Evolutionary conservation across 2,888 invertebrate species (phyloP), one percentile per base, ranked within the genome.

Genomic region (Iphiclides podalirius): DNA sequence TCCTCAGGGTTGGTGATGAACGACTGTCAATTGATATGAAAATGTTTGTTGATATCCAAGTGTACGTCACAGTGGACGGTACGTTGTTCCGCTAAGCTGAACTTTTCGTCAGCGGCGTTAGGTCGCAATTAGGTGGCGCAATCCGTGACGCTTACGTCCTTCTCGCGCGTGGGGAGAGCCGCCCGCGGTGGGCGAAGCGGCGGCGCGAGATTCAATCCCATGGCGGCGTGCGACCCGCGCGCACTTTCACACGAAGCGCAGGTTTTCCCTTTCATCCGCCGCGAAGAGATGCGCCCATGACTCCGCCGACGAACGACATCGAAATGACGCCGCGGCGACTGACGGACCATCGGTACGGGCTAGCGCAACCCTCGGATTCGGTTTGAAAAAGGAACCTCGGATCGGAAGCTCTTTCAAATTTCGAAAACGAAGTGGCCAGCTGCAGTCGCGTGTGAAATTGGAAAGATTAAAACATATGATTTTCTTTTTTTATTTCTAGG

Each of bases 121-220:
- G 58, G 64, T 69, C 64, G 65, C 44, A 67, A 57, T 73, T 67
- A 75, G 47, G 54, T 70, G 67, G 48, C 58, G 67, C 58, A 61
- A 64, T 47, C 15, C 43, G 48, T 54, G 60, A 23, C 53, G 63
- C 61, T 72, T 83, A 68, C 74, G 81, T 75, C 84, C 79, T 85
- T 86, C 80, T 63, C 47, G 50, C 20, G 60, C 75, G 77, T 77
- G 75, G 78, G 71, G 76, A 61, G 63, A 45, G 60, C 58, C 57
- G 60, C 58, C 56, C 61, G 63, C 70, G 75, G 83, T 81, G 81
- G 84, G 85, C 52, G 34, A 49, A 61, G 58, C 47, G 44, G 63
- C 59, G 77, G 83, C 82, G 86, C 71, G 79, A 74, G 62, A 78
- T 85, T 88, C 86, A 84, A 88, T 82, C 75, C 77, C 66, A 57